Evolutionary conservation across 2,113 vertebrate species (phyloP).

Genomic region (Scomber colias): DNA sequence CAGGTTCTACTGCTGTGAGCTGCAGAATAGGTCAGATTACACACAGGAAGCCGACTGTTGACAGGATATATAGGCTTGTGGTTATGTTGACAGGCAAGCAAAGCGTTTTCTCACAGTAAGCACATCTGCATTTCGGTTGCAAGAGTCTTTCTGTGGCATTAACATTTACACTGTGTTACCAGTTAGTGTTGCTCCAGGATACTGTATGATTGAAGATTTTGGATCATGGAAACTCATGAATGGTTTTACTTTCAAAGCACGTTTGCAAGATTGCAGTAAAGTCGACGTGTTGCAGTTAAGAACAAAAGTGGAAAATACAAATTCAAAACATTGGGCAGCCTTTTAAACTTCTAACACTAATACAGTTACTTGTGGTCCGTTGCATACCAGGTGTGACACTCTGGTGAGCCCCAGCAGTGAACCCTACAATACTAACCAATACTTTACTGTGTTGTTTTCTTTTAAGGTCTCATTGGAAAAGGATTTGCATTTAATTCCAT

Average conservation of each 20-base stretch:
- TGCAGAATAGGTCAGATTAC: constrained; percentile 26
- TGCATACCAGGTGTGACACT: background rate
- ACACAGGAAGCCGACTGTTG: constrained; percentile 79
- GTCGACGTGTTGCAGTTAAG: background rate
- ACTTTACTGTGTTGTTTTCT: no score
- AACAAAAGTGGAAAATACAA: background rate
- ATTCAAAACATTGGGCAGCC: background rate
- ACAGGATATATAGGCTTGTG: constrained; percentile 83
- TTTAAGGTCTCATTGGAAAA: background rate
- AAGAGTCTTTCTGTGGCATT: constrained; percentile 49
- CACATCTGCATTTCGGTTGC: constrained; percentile 59
- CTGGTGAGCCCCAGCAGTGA: background rate
- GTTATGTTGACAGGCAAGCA: constrained; percentile 69
- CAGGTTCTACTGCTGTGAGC: background rate
- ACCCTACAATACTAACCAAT: background rate
- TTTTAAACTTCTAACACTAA: background rate
- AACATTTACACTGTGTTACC: constrained; percentile 42
- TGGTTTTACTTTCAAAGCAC: constrained; percentile 7
- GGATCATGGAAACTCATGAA: constrained; percentile 26
- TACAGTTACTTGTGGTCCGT: background rate
- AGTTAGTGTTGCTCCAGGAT: constrained; percentile 5
- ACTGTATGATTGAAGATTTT: background rate
- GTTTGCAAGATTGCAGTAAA: background rate
- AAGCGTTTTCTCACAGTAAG: constrained; percentile 57
- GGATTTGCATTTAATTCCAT: no score